Base-by-base conservation (phyloP, 2,888 invertebrate species). In the Sminthurinus aureus region DNA sequence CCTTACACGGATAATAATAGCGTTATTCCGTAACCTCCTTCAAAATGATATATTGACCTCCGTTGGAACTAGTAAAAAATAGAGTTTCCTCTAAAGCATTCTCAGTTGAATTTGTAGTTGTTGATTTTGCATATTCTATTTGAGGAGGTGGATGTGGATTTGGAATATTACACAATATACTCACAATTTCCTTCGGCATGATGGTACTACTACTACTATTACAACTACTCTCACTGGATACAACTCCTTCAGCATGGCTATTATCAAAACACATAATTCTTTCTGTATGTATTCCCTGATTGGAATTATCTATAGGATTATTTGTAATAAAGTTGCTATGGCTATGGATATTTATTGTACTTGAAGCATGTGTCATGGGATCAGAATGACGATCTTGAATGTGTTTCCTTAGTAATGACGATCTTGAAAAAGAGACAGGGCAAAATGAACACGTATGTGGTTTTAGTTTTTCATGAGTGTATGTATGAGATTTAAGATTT, bases 401-500 rank as follows among this genome's bases (percentile, higher is more conserved):
- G 50, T 84, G 84, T 22, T 73, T 81, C 26, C 78, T 50, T 18
- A 84, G 81, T 15, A 84, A 81, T 22, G 24, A 51, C 22, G 81
- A 58, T 18, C 84, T 76, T 0, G 73, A 52, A 64, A 77, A 84
- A 11, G 81, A 77, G 4, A 18, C 8, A 4, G 81, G 81, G 38
- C 84, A 84, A 71, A 73, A 22, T 8, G 64, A 18, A 24, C 84
- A 84, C 13, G 52, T 71, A 24, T 84, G 81, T 11, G 84, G 84
- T 20, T 81, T 84, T 11, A 77, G 18, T 0, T 22, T 81, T 13
- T 69, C 58, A 50, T 84, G 84, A 26, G 81, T 84, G 22, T 52
- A 77, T n/a, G 77, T 73, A 67, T 84, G 84, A 20, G 81, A 64
- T 8, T 77, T 69, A 9, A 84, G 77, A 77, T 84, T 84, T 81